Percentiles rank a stretch among this genome's conserved stretches.
phyloP scores from a whole-genome alignment of 2,888 invertebrate species.

The Chrysolina americana region DNA sequence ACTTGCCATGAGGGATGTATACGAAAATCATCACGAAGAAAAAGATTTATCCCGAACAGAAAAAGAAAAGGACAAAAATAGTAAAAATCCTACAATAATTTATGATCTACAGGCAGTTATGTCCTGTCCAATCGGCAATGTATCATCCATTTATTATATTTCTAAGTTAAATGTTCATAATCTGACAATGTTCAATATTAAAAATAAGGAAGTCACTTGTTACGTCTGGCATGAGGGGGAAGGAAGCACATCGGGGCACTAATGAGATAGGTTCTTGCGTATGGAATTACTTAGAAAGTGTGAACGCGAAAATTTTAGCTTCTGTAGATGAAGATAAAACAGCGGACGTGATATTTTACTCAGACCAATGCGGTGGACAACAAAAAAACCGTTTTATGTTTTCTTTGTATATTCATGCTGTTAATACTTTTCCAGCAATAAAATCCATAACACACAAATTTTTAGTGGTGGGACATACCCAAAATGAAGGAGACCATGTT shows the following conservation, averaged over 20 bases:
- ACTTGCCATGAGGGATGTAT: constrained; percentile 7
- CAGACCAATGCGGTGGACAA: too few species aligned
- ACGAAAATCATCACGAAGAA: constrained; percentile 20
- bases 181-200: constrained; percentile 55
- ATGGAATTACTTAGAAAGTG: neutral
- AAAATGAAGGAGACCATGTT: constrained; percentile 38
- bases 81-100: constrained; percentile 16
- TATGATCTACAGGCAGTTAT: constrained; percentile 42
- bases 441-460: constrained; percentile 35
- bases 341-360: too few species aligned
- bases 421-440: neutral
- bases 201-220: constrained; percentile 53
- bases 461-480: constrained; percentile 35
- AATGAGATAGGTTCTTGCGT: constrained; percentile 49
- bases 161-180: constrained; percentile 57
- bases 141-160: constrained; percentile 48
- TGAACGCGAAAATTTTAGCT: constrained; percentile 3
- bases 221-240: constrained; percentile 56
- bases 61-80: constrained; percentile 24
- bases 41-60: constrained; percentile 28
- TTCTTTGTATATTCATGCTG: constrained; percentile 1
- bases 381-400: constrained; percentile 31
- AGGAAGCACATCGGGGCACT: constrained; percentile 55
- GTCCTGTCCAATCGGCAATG: too few species aligned
- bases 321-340: too few species aligned